Percentiles rank a stretch among this genome's conserved stretches.
Conservation (phyloP, 2,797 vertebrate genomes). For the Siniperca obscura region DNA sequence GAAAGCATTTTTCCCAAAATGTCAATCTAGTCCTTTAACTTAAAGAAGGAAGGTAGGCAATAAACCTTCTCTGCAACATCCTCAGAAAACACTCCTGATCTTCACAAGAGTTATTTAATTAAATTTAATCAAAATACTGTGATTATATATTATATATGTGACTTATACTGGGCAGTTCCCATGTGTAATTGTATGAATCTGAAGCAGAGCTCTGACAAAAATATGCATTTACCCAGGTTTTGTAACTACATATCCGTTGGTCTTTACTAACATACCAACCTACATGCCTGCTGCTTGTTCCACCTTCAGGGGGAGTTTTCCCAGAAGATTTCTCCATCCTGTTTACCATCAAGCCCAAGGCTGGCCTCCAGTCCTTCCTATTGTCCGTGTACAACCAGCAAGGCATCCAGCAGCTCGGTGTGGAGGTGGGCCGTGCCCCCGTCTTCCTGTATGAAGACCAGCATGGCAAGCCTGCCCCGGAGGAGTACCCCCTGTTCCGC, state of each 20-base stretch:
- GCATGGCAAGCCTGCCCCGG: slow-evolving; percentile 92
- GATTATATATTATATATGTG: background rate
- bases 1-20: background rate
- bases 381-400: slow-evolving; percentile 95
- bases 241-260: slow-evolving; percentile 2
- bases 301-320: slow-evolving; percentile 88
- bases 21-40: background rate
- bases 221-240: slow-evolving; percentile 13
- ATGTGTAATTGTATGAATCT: slow-evolving; percentile 15
- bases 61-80: background rate
- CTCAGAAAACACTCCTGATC: background rate
- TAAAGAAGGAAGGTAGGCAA: background rate
- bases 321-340: slow-evolving; percentile 98
- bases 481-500: slow-evolving; percentile 96
- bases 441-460: slow-evolving; percentile 97
- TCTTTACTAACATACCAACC: slow-evolving; percentile 12
- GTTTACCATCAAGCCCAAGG: slow-evolving; percentile 96
- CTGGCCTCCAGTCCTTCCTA: slow-evolving; percentile 94
- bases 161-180: background rate
- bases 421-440: slow-evolving; percentile 94
- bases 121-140: slow-evolving; percentile 23
- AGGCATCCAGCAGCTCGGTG: slow-evolving; percentile 95
- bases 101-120: slow-evolving; percentile 5
- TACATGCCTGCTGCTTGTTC: slow-evolving; percentile 30
- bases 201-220: slow-evolving; percentile 22